A percentile compares a stretch with the other conserved stretches of the same genome.
Evolutionary conservation across 2,113 vertebrate genomes (phyloP).

Genomic region (Zosterops lateralis): DNA sequence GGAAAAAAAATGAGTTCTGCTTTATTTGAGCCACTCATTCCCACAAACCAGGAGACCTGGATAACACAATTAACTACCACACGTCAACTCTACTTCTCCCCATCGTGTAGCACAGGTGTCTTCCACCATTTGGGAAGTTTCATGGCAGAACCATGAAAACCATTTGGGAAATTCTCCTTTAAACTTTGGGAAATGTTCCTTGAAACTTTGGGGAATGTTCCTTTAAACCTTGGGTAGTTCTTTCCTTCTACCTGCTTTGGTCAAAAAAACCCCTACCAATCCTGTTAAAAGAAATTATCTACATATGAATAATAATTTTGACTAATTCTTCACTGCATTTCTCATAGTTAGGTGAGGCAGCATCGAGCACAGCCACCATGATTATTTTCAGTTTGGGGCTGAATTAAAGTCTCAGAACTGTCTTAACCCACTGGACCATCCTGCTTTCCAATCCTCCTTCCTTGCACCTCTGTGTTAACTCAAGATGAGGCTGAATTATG

Average conservation of each 20-base stretch:
- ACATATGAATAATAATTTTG: neutral
- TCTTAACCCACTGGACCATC: neutral
- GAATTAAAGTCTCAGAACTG: neutral
- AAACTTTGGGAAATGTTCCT: neutral
- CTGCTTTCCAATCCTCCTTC: neutral
- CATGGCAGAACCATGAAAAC: neutral
- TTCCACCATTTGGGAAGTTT: neutral
- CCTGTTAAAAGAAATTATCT: neutral
- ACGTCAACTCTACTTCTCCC: neutral
- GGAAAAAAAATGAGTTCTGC: neutral
- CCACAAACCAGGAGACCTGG: neutral
- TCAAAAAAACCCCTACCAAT: neutral
- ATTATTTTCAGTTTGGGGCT: neutral
- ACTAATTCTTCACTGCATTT: neutral
- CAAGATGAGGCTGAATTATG: neutral
- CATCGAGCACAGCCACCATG: accelerated
- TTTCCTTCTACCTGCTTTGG: neutral
- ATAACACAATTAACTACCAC: neutral
- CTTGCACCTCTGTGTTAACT: neutral
- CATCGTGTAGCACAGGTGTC: accelerated
- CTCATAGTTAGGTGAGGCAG: neutral
- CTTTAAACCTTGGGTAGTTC: neutral
- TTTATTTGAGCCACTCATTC: neutral
- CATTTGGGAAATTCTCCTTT: neutral
- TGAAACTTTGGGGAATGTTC: neutral